Evolutionary conservation across 2,797 vertebrate genomes (phyloP).

Genomic region (Amblyraja radiata): DNA sequence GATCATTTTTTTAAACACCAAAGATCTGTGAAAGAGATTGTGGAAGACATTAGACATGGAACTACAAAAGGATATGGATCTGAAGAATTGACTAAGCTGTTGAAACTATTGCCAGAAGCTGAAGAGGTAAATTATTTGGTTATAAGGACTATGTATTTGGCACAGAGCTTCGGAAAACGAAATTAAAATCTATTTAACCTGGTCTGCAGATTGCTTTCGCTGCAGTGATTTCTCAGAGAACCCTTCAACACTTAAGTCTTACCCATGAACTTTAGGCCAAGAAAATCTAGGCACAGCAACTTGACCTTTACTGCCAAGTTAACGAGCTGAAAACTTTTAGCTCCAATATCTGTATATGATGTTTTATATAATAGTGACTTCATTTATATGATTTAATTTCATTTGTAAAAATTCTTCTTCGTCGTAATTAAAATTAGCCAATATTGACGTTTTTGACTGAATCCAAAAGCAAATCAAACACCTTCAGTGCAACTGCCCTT

Average conservation of each 20-base stretch:
- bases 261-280: neutral
- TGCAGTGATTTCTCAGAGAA: neutral
- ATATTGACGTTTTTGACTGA: neutral
- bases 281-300: neutral
- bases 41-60: conserved; percentile 60
- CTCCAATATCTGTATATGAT: neutral
- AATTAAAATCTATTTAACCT: neutral
- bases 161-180: neutral
- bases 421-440: neutral
- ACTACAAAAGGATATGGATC: conserved; percentile 52
- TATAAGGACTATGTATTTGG: neutral
- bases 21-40: conserved; percentile 62
- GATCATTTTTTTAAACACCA: neutral
- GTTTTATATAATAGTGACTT: neutral
- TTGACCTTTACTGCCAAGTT: neutral
- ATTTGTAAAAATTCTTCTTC: neutral
- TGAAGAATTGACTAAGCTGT: conserved; percentile 66
- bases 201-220: too few relatives aligned
- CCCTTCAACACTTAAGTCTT: neutral
- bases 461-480: neutral
- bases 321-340: neutral
- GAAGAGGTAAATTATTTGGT: conserved; percentile 54
- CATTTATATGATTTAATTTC: neutral
- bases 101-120: conserved; percentile 65
- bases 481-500: neutral